phyloP scores from a whole-genome alignment of 2,888 invertebrate species.

The Conus canariensis region DNA sequence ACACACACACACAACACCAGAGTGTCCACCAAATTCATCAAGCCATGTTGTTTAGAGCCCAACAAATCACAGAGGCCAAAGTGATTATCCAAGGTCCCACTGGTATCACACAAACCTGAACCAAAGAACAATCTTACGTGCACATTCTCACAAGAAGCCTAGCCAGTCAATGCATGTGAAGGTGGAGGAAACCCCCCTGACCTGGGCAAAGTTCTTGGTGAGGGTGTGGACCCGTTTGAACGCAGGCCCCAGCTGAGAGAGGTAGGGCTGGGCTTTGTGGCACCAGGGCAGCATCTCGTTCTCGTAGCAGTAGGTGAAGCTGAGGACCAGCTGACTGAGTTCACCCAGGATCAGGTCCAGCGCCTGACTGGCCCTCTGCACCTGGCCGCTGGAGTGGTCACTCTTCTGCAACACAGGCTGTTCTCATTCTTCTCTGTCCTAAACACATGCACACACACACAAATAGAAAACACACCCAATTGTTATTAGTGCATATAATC shows the following conservation, averaged over 20 bases:
- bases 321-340: slow-evolving; percentile 69
- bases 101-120: too few species aligned
- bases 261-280: slow-evolving; percentile 65
- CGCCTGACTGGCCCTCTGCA: slow-evolving; percentile 60
- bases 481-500: too few species aligned
- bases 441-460: background rate
- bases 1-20: too few species aligned
- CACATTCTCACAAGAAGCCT: too few species aligned
- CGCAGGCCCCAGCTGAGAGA: slow-evolving; percentile 67
- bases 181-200: slow-evolving; percentile 31
- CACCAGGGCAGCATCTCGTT: slow-evolving; percentile 75
- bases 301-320: slow-evolving; percentile 74
- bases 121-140: too few species aligned
- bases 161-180: too few species aligned
- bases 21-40: too few species aligned
- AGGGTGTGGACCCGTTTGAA: slow-evolving; percentile 70
- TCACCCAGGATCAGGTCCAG: slow-evolving; percentile 69
- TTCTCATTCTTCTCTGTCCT: too few species aligned
- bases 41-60: too few species aligned
- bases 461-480: background rate
- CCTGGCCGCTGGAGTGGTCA: slow-evolving; percentile 30
- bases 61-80: too few species aligned
- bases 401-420: background rate
- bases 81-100: too few species aligned
- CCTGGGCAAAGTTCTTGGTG: slow-evolving; percentile 67